A percentile compares a stretch with the other conserved stretches of the same genome.
phyloP scores from a whole-genome alignment of 2,113 vertebrate genomes.

The Alligator sinensis region DNA sequence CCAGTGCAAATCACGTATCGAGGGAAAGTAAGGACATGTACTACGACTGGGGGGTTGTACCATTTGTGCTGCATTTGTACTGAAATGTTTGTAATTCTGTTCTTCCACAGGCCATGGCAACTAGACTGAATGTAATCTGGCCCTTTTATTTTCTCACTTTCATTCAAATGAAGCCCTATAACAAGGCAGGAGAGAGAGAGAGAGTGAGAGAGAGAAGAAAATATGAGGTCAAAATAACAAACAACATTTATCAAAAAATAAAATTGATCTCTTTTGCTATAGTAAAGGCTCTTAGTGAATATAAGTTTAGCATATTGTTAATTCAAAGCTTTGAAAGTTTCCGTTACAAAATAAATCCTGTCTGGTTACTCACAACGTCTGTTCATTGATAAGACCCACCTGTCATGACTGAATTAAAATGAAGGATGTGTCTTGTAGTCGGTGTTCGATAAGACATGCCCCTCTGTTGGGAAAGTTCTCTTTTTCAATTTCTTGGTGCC shows the following conservation, averaged over 20 bases:
- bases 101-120: constrained; percentile 61
- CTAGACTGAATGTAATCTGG: constrained; percentile 60
- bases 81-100: constrained; percentile 55
- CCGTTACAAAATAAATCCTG: not conserved
- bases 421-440: not conserved
- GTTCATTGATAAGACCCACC: constrained; percentile 6
- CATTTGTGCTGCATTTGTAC: constrained; percentile 39
- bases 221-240: constrained; percentile 23
- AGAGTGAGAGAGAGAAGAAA: constrained; percentile 24
- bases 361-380: not conserved
- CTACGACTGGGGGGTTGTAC: constrained; percentile 33
- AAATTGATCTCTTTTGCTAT: accelerated
- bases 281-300: not conserved
- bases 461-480: not conserved
- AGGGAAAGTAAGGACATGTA: constrained; percentile 66
- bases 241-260: not conserved
- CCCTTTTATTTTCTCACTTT: constrained; percentile 60
- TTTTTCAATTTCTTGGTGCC: constrained; percentile 38
- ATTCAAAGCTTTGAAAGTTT: not conserved
- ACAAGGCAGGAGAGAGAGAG: not conserved
- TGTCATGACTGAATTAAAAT: constrained; percentile 44
- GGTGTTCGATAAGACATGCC: not conserved
- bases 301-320: not conserved
- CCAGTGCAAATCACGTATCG: not conserved
- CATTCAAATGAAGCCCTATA: constrained; percentile 57